phyloP scores from a whole-genome alignment of 2,888 invertebrate genomes.

The Andrena flavipes region DNA sequence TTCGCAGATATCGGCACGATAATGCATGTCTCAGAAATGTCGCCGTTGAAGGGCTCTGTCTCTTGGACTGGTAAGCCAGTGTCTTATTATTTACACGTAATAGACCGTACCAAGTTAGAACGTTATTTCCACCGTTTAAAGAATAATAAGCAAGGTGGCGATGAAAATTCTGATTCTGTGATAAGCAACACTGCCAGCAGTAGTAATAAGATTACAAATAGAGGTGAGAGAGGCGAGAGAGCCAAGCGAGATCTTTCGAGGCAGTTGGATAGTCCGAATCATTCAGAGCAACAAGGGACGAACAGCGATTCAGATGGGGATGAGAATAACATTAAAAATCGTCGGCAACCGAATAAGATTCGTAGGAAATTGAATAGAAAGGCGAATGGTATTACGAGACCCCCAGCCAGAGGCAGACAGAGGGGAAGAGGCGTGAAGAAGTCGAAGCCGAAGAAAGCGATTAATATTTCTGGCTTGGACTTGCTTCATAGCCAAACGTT shows the following conservation, averaged over 20 bases:
- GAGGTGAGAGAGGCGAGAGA: slow-evolving; percentile 83
- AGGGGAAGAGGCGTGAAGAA: slow-evolving; percentile 86
- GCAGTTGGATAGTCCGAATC: slow-evolving; percentile 85
- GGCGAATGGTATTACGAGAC: slow-evolving; percentile 76
- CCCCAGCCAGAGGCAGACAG: slow-evolving; percentile 73
- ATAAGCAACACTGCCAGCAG: slow-evolving; percentile 84
- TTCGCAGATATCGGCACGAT: slow-evolving; percentile 96
- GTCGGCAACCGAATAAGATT: slow-evolving; percentile 80
- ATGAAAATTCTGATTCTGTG: slow-evolving; percentile 84
- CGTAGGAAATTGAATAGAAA: slow-evolving; percentile 81
- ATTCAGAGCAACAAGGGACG: slow-evolving; percentile 81
- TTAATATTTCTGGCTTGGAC: slow-evolving; percentile 94
- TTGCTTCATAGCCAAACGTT: slow-evolving; percentile 95
- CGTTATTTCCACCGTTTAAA: slow-evolving; percentile 98
- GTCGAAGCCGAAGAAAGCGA: slow-evolving; percentile 88
- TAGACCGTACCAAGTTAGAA: slow-evolving; percentile 98
- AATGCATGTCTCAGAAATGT: slow-evolving; percentile 99
- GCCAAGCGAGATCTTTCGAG: slow-evolving; percentile 86
- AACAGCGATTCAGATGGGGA: slow-evolving; percentile 83
- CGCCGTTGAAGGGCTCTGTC: slow-evolving; percentile 97
- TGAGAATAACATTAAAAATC: slow-evolving; percentile 77
- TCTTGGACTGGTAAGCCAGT: slow-evolving; percentile 99
- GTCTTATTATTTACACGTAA: slow-evolving; percentile 98
- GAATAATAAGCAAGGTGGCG: slow-evolving; percentile 86
- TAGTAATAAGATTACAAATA: slow-evolving; percentile 80